Base-by-base conservation (phyloP, 2,888 invertebrate species). In the Chaetogeoica ovagalla region DNA sequence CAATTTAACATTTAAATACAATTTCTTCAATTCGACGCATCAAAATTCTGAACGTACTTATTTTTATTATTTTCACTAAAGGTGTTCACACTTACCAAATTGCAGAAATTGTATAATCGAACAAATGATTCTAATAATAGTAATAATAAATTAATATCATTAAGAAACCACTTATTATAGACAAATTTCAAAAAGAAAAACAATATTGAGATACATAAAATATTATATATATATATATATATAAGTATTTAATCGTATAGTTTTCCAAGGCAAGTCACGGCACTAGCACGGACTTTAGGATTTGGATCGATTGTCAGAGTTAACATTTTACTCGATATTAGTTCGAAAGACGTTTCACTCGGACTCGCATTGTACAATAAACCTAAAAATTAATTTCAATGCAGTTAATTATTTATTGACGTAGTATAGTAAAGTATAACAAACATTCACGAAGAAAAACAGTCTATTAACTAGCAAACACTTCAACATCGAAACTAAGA, bases 291-390 rank as follows among this genome's bases (percentile, higher is more conserved):
- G 1, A 91, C 91, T 11, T 85, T 86, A 1, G 89, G 87, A 81
- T 88, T 87, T 6, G 87, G 85, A 83, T 91, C 91, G 75, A 88
- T 88, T 68, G 90, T 85, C 2, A 91, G 87, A 76, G 89, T 88
- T 66, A 90, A 84, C 5, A 91, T 86, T 0, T 90, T 87, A 19
- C 88, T 88, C 84, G 83, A 87, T 37, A 88, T 85, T 1, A 86
- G 86, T 82, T 88, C 88, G 69, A 88, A 83, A 8, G 87, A 86
- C 9, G 88, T 85, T 65, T 86, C 84, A 55, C 81, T 82, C 21
- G 85, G 85, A 73, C 84, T 85, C 81, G 85, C 85, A 19, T 83
- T 83, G 84, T 86, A 88, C 6, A 88, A 83, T 17, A 87, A 82
- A 17, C 88, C 85, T 85, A 60, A 39, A 83, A 82, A 69, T 55